Evolutionary conservation across 2,888 invertebrate genomes (phyloP), one percentile per base, ranked within the genome.

Genomic region (Trachelus stipa): DNA sequence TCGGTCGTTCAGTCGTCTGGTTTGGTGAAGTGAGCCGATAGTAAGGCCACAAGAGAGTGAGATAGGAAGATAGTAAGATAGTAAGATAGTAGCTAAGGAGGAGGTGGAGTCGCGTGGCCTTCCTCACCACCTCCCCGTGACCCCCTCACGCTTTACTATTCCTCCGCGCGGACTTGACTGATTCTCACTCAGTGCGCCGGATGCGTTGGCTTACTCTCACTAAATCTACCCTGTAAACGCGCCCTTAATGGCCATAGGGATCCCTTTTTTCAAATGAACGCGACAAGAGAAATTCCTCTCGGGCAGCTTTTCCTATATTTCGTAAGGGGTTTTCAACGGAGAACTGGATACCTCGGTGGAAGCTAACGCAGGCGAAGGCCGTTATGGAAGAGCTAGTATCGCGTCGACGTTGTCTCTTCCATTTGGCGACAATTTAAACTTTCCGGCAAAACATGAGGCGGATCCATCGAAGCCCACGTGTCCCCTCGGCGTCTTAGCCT

Each of bases 351-450:
- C 23, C 56, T 56, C 56, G 56, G 56, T 56, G 23, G 6, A 56
- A 23, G 56, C 23, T 56, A 1, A 1, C 23, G 15, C 35, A 23
- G 23, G 56, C 23, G 56, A 23, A 23, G 56, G 23, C 56, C 56
- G 56, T 56, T 56, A 56, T 56, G 56, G 56, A 56, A 56, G 56
- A 56, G 56, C 56, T 56, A 56, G 23, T 56, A 56, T 56, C 56
- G 56, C 56, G 23, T 56, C 56, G 56, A 56, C 56, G 56, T 56
- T 56, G 56, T 56, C 23, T 56, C 23, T 71, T 80, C 79, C 78
- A 77, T 80, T 83, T 81, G 81, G 79, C 78, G 79, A 83, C 83
- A 85, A 85, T 85, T 83, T 84, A 85, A 84, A 85, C 82, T 85
- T 84, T 80, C 82, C 80, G 81, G 83, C 82, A 84, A 85, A 85